Evolutionary conservation across 2,113 vertebrate species (phyloP).

Genomic region (Periophthalmodon schlosseri): DNA sequence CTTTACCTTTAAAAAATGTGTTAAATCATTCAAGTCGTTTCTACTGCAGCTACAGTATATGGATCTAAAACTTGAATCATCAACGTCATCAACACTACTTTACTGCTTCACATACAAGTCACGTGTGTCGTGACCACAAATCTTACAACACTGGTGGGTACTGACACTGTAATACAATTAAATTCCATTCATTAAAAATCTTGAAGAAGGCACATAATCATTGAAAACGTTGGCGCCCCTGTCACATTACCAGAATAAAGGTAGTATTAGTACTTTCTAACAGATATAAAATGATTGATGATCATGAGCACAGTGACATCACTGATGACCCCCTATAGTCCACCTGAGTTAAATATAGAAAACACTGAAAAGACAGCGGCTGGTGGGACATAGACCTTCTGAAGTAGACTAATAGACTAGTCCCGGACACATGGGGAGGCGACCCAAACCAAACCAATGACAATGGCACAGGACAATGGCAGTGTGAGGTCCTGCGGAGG

Average conservation of each 20-base stretch:
- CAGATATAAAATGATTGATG: constrained; percentile 35
- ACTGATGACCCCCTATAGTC: constrained; percentile 42
- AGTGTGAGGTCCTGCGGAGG: constrained; percentile 12
- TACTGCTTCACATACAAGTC: neutral
- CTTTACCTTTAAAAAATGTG: neutral
- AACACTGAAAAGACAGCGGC: neutral
- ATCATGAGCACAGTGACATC: constrained; percentile 29
- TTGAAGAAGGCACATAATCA: neutral
- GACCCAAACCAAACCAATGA: constrained; percentile 36
- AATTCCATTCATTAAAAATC: neutral
- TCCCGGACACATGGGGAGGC: constrained; percentile 20
- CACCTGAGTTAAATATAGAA: constrained; percentile 30
- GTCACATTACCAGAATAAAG: constrained; percentile 5
- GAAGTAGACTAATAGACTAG: constrained; percentile 20
- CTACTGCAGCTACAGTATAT: neutral
- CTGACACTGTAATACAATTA: too few relatives aligned
- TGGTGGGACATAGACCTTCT: constrained; percentile 18
- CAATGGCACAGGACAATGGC: constrained; percentile 42
- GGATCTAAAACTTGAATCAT: neutral
- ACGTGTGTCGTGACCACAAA: too few relatives aligned
- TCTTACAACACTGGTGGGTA: too few relatives aligned
- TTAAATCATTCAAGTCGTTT: neutral
- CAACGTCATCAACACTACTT: neutral
- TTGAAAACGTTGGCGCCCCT: constrained; percentile 11
- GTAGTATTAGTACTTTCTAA: constrained; percentile 25